A percentile compares a stretch with the other conserved stretches of the same genome.
These are phyloP conservation scores for Neolamprologus caudopunctatus DNA, from an alignment of 2,113 vertebrate species.

Conservation along the genomic window DNA sequence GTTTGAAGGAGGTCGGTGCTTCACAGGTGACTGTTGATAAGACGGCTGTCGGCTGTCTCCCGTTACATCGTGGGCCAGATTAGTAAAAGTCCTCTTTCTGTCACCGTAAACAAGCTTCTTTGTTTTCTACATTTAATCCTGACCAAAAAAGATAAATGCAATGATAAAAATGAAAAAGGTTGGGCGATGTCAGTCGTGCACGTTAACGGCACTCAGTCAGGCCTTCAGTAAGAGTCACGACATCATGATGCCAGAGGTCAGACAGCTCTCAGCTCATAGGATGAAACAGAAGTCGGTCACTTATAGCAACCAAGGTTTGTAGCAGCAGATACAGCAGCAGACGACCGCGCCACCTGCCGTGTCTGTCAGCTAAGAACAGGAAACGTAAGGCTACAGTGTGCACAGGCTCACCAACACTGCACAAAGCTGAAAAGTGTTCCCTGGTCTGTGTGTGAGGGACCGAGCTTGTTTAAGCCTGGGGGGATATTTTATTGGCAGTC, in stretches of 20 bases:
- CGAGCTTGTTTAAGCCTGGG: neutral
- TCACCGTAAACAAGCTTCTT: neutral
- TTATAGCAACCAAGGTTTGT: neutral
- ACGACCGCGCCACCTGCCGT: neutral
- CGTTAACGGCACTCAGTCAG: neutral
- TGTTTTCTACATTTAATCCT: neutral
- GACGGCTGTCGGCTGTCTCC: neutral
- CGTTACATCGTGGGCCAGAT: neutral
- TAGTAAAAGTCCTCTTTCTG: neutral
- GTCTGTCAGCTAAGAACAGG: neutral
- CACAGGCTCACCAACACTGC: neutral
- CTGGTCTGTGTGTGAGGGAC: neutral
- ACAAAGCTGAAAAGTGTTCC: neutral
- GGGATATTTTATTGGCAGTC: neutral
- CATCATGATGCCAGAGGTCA: neutral
- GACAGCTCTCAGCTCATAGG: neutral
- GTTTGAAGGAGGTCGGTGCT: neutral
- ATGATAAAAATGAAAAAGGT: neutral
- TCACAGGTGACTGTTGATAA: fast-evolving
- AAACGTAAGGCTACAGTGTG: neutral
- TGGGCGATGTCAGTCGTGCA: neutral
- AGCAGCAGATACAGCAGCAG: neutral
- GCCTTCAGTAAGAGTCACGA: neutral
- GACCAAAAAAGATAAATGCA: fast-evolving
- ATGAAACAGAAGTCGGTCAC: neutral